Evolutionary conservation across 2,797 vertebrate genomes (phyloP).

Genomic region (Dipus sagitta): DNA sequence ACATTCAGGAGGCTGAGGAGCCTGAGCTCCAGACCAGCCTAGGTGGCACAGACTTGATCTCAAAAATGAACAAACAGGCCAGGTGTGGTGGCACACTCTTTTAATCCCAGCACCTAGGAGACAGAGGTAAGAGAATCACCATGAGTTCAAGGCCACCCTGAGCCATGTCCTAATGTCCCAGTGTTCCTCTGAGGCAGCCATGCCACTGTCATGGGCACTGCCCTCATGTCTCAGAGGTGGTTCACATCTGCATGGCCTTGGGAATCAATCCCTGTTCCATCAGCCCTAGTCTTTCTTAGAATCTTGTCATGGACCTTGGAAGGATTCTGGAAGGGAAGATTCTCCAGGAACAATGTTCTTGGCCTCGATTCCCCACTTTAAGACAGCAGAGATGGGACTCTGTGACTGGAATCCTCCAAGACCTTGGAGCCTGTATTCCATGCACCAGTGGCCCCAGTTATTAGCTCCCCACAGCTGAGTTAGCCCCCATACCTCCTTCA

Average conservation of each 20-base stretch:
- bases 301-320: background rate
- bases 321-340: background rate
- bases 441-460: background rate
- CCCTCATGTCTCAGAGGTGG: background rate
- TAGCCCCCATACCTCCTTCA: background rate
- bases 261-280: background rate
- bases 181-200: background rate
- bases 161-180: background rate
- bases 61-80: background rate
- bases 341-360: background rate
- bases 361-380: background rate
- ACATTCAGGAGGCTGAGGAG: background rate
- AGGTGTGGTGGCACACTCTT: background rate
- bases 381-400: background rate
- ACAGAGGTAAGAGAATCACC: too few relatives aligned
- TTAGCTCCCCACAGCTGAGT: background rate
- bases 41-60: background rate
- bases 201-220: too few relatives aligned
- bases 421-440: accelerated
- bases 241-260: background rate
- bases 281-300: background rate
- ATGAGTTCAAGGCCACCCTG: too few relatives aligned
- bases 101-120: too few relatives aligned
- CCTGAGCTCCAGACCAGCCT: background rate
- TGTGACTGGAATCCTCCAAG: background rate